Evolutionary conservation across 2,113 vertebrate genomes (phyloP).

Genomic region (Upupa epops): DNA sequence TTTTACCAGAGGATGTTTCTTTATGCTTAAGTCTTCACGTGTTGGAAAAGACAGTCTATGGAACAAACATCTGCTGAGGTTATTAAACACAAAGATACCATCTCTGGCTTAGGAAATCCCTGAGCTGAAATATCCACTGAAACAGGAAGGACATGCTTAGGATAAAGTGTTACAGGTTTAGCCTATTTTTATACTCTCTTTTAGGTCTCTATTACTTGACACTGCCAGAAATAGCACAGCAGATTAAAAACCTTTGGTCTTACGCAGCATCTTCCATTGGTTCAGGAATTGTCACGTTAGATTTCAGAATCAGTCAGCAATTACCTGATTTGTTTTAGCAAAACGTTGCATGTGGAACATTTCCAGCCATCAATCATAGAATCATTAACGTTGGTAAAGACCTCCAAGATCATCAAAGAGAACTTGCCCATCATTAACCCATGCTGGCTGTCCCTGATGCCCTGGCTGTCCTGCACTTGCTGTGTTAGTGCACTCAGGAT

Average conservation of each 20-base stretch:
- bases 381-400: neutral
- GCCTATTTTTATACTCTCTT: neutral
- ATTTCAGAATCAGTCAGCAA: neutral
- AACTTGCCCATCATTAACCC: no score
- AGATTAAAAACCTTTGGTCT: neutral
- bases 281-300: neutral
- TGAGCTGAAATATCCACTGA: neutral
- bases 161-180: neutral
- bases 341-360: neutral
- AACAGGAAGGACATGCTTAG: neutral
- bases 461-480: no score
- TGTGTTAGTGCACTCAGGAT: no score
- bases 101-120: neutral
- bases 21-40: neutral
- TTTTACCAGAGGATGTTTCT: neutral
- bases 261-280: neutral
- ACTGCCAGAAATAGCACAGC: neutral
- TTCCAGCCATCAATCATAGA: neutral
- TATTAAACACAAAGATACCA: slow-evolving; percentile 15
- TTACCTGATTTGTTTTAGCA: neutral
- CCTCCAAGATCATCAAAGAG: no score
- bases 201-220: neutral
- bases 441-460: no score
- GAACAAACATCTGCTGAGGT: neutral
- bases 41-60: neutral